Percentiles rank a stretch among this genome's conserved stretches.
phyloP scores from a whole-genome alignment of 2,888 invertebrate genomes.

The Cerastis leucographa region DNA sequence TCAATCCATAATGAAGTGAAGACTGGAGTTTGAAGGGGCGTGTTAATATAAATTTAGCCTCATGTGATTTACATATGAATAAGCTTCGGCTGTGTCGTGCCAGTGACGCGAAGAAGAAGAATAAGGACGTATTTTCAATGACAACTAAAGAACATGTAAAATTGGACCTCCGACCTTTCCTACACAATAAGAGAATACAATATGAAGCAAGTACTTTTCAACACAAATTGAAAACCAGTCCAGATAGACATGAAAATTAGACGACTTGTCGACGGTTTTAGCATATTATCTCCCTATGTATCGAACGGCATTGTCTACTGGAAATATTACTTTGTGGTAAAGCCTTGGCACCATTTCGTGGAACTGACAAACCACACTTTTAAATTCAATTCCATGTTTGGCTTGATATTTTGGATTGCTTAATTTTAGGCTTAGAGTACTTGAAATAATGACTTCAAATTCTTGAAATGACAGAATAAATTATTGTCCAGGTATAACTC shows the following conservation, averaged over 20 bases:
- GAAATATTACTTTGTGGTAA: constrained; percentile 50
- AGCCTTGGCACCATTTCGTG: constrained; percentile 56
- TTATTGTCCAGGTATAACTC: background rate
- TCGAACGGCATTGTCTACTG: constrained; percentile 62
- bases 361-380: constrained; percentile 47
- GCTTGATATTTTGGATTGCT: constrained; percentile 27
- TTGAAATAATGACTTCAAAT: constrained; percentile 1
- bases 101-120: background rate
- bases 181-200: constrained; percentile 30
- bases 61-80: constrained; percentile 35
- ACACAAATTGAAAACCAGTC: constrained; percentile 55
- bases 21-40: background rate
- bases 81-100: background rate
- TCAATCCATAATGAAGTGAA: constrained; percentile 33
- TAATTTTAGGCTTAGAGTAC: constrained; percentile 27
- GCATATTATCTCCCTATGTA: constrained; percentile 63
- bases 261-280: constrained; percentile 57
- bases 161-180: background rate
- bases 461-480: constrained; percentile 1
- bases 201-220: constrained; percentile 20
- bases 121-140: constrained; percentile 21
- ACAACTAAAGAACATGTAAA: constrained; percentile 11
- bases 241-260: constrained; percentile 65
- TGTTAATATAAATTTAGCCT: constrained; percentile 13
- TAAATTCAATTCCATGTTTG: constrained; percentile 49